Evolutionary conservation across 2,888 invertebrate species (phyloP), one percentile per base, ranked within the genome.

Genomic region (Agrenia bidenticulata): DNA sequence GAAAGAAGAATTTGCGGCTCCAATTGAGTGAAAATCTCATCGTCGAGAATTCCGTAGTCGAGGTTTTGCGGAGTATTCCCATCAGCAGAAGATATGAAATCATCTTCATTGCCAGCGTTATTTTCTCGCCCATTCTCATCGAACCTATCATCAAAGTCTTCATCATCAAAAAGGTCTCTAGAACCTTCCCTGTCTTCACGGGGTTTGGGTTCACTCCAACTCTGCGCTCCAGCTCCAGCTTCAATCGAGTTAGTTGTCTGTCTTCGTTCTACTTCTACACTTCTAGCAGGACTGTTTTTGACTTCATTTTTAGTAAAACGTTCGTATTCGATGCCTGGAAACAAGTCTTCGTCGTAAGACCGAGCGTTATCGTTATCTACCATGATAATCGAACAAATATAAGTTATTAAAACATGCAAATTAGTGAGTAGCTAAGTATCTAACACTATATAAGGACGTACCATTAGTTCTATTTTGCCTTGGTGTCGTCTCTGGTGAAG

Each of bases 91-190:
- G 32, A 4, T 32, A 4, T 32, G 32, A 11, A 32, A 32, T 7
- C 32, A 32, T 32, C 11, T 32, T 32, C 32, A n/a, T n/a, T n/a
- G 32, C 32, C 11, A 32, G 32, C 5, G 32, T 32, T 32, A 32
- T 32, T 11, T 5, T 45, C 19, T 45, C 4, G 15, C n/a, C 2
- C 2, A 19, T 45, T 45, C 45, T 59, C 49, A 24, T 61, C 51
- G 23, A 49, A 54, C 21, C 60, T 57, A 41, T 59, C 67, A 45
- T 56, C 50, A 1, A 67, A 9, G 56, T 61, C 57, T 50, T n/a
- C 57, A 27, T 63, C 61, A 41, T 59, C 67, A 45, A 60, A 56
- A 1, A 67, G 5, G 56, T 61, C 57, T 50, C 39, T 49, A 32
- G 67, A 67, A 19, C 55, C 56, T 21, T 42, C 27, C 13, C 45